These are phyloP conservation scores for Sminthurinus aureus DNA, from an alignment of 2,888 invertebrate species.

Conservation along the genomic window DNA sequence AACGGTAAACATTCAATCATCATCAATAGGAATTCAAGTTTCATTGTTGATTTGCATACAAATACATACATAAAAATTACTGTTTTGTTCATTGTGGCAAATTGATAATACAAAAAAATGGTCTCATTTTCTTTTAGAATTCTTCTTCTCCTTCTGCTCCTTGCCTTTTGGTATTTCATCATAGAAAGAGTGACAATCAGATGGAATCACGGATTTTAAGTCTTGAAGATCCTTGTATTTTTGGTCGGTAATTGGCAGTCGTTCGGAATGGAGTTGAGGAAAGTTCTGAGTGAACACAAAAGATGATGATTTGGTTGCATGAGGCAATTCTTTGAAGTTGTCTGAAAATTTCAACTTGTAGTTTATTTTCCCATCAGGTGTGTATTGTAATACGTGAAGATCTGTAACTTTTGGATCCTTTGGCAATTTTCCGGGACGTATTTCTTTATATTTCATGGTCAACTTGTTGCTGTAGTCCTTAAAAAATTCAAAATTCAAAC, in stretches of 20 bases:
- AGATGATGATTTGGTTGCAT: too few species aligned
- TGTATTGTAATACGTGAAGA: not conserved
- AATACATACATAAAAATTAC: too few species aligned
- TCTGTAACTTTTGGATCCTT: slow-evolving; percentile 1
- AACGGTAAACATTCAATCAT: too few species aligned
- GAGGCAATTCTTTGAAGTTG: not conserved
- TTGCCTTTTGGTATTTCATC: not conserved
- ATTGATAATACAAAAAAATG: too few species aligned
- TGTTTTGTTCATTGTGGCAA: too few species aligned
- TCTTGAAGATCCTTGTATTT: not conserved
- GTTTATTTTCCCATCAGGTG: not conserved
- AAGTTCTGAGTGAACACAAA: not conserved
- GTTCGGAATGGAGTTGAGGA: not conserved
- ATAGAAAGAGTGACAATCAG: not conserved
- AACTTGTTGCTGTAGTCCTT: not conserved
- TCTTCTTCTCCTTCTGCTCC: too few species aligned
- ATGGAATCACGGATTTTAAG: not conserved
- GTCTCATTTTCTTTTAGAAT: too few species aligned
- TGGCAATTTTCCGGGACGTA: not conserved
- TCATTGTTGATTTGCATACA: too few species aligned
- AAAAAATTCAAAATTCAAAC: not conserved
- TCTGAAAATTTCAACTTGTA: not conserved
- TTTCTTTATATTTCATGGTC: not conserved
- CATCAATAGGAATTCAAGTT: too few species aligned
- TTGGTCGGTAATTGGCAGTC: not conserved